Base-by-base conservation (phyloP, 2,797 vertebrate species). In the Trachops cirrhosus region DNA sequence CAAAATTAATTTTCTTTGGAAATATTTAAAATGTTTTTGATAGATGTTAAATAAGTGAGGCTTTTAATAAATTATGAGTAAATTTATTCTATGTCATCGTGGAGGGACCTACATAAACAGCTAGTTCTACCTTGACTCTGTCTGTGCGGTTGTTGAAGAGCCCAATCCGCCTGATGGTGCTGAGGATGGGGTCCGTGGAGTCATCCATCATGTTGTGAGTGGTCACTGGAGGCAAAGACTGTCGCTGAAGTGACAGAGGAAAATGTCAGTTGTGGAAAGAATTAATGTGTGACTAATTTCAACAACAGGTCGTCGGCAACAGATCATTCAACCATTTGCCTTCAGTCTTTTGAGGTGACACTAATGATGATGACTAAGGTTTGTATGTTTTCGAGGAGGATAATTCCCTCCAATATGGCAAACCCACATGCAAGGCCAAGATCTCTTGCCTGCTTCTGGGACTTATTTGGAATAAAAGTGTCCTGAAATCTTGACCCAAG, bases 141-240 rank as follows among this genome's bases (percentile, higher is more conserved):
- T 99, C 99, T 0, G 98, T 98, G 62, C 99, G 99, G 94, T 98
- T 98, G 97, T 99, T 99, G 98, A 99, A 99, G 84, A 99, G 99
- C 48, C 99, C 99, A 0, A 99, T 99, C 50, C 99, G 98, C 34
- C 99, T 97, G 64, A 99, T 98, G 82, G 99, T 99, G 96, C 97
- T 99, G 91, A 99, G 99, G 96, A 99, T 99, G 2, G 99, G 99
- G 91, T 99, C 99, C 0, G 98, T 98, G 37, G 98, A 95, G 94
- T 99, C 99, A 0, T 99, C 99, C 19, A 99, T 98, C 99, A 99
- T 99, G 98, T 99, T 99, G 98, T 99, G 99, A 15, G 99, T 99
- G 68, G 99, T 99, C 96, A 99, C 99, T 9, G 99, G 99, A n/a
- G 99, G 99, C 87, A 99, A 98, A 78, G 98, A 98, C 92, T 99